Percentiles rank a stretch among this genome's conserved stretches.
Conservation (phyloP, 1,140 invertebrate species). For the Procambarus virginalis region DNA sequence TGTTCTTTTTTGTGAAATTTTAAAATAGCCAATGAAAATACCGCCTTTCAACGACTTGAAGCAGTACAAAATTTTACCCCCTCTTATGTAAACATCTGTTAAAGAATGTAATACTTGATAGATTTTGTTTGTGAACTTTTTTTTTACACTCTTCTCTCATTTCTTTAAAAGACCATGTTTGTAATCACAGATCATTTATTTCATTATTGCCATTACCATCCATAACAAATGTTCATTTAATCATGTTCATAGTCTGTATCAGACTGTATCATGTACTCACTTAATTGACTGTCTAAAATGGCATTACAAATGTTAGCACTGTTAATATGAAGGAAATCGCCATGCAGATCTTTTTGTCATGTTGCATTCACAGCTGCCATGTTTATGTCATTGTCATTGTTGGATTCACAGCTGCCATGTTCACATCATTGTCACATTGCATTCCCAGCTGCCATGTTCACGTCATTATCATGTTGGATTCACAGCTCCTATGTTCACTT, state of each 20-base stretch:
- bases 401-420: not conserved
- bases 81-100: not conserved
- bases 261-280: not conserved
- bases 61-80: conserved; percentile 40
- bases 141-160: not conserved
- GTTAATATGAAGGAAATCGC: conserved; percentile 13
- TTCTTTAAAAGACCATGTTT: not conserved
- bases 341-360: not conserved
- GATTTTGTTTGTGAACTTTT: not conserved
- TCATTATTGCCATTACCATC: not conserved
- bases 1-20: not conserved
- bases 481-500: conserved; percentile 15
- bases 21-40: conserved; percentile 19
- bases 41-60: conserved; percentile 36
- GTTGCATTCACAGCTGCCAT: not conserved
- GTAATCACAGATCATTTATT: conserved; percentile 15
- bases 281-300: not conserved
- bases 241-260: conserved; percentile 22
- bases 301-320: not conserved
- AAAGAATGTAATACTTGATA: conserved; percentile 23
- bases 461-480: not conserved
- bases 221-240: not conserved
- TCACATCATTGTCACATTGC: conserved; percentile 13
- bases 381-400: too few species aligned
- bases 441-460: not conserved